These are phyloP conservation scores for Amiota communis DNA, from an alignment of 2,888 invertebrate species.

Conservation along the genomic window DNA sequence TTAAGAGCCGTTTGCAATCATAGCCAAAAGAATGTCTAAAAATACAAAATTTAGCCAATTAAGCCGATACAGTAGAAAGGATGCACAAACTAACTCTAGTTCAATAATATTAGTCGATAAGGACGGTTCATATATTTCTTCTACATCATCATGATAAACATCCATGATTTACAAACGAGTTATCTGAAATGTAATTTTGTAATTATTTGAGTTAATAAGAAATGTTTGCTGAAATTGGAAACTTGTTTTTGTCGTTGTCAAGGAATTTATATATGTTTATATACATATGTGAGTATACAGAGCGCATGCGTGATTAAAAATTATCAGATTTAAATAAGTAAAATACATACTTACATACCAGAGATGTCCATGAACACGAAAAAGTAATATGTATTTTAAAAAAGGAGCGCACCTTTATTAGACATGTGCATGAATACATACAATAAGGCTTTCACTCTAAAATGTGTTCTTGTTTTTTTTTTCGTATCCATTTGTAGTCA, in stretches of 20 bases:
- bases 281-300: too few species aligned
- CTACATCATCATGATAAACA: constrained; percentile 39
- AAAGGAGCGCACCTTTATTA: too few species aligned
- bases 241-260: constrained; percentile 50
- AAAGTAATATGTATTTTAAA: too few species aligned
- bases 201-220: constrained; percentile 45
- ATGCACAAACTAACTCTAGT: constrained; percentile 53
- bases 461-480: too few species aligned
- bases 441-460: too few species aligned
- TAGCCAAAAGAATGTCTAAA: constrained; percentile 89
- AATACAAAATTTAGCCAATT: not conserved
- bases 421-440: too few species aligned
- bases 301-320: too few species aligned
- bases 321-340: too few species aligned
- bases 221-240: constrained; percentile 43
- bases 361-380: too few species aligned
- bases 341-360: too few species aligned
- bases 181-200: constrained; percentile 27
- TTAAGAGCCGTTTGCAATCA: constrained; percentile 86
- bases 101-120: constrained; percentile 58
- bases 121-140: constrained; percentile 49
- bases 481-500: too few species aligned
- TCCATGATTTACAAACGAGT: constrained; percentile 42
- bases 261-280: constrained; percentile 31
- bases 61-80: not conserved